phyloP scores from a whole-genome alignment of 92 coral and sea anemone genomes.

The Diadumene lineata region DNA sequence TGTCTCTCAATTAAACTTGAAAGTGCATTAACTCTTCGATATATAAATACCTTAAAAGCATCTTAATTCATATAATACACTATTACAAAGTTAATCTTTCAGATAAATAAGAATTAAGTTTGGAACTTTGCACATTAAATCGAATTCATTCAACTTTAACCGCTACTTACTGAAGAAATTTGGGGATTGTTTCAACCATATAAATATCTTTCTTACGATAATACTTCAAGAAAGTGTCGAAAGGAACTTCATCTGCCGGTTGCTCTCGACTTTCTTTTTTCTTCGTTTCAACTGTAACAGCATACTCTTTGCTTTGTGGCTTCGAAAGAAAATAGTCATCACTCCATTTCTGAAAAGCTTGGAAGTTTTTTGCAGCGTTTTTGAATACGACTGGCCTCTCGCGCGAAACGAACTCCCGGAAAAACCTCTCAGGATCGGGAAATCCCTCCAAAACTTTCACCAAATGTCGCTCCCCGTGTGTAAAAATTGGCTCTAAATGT shows the following conservation, averaged over 20 bases:
- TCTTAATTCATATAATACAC: neutral
- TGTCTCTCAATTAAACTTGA: neutral
- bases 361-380: slow-evolving; percentile 68
- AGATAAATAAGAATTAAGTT: neutral
- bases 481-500: slow-evolving; percentile 82
- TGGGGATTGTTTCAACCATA: slow-evolving; percentile 84
- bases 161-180: slow-evolving; percentile 60
- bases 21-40: neutral
- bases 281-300: slow-evolving; percentile 66
- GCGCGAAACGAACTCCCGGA: slow-evolving; percentile 54
- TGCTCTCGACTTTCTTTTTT: slow-evolving; percentile 79
- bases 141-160: neutral
- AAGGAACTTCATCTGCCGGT: slow-evolving; percentile 61
- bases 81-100: too few species aligned
- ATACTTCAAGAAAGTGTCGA: slow-evolving; percentile 64
- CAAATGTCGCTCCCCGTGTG: slow-evolving; percentile 44
- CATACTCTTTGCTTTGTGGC: slow-evolving; percentile 61
- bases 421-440: slow-evolving; percentile 73
- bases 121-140: neutral
- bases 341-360: slow-evolving; percentile 81
- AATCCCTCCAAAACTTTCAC: slow-evolving; percentile 60
- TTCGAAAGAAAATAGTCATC: slow-evolving; percentile 80
- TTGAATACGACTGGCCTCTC: slow-evolving; percentile 77
- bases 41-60: neutral
- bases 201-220: slow-evolving; percentile 62